Base-by-base conservation (phyloP, 2,888 invertebrate species). In the Eilema caniola region DNA sequence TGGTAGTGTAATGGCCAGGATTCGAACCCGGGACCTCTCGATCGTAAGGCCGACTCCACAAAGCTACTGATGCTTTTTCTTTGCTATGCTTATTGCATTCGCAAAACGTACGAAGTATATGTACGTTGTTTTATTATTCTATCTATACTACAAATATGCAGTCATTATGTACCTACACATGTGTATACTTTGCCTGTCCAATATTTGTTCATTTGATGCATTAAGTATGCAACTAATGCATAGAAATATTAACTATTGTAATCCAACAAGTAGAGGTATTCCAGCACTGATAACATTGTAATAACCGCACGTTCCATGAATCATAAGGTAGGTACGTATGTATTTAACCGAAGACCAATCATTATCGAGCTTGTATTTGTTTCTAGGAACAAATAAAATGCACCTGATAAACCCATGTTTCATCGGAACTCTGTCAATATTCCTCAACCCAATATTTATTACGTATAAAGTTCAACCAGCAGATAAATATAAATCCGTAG, bases 381-480 rank as follows among this genome's bases (percentile, higher is more conserved):
- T 74, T 79, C 77, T 75, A 53, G 75, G 71, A 80, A 80, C 66
- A 28, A 69, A 61, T 70, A 63, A 67, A 72, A 66, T 62, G 72
- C 70, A 74, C 70, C 75, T 73, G 70, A 78, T 73, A 70, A 57
- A 53, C 47, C 61, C 31, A 62, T 20, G 53, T 61, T 71, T 62
- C 69, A 61, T 53, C 66, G 60, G 37, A 74, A 62, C 59, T 57
- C 16, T 47, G 66, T 64, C 23, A 61, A 69, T 73, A 67, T 33
- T 69, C 37, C 64, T 62, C 62, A 59, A 69, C 59, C 14, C 12
- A 71, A 71, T 67, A 67, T 64, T 67, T 53, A 67, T 41, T 31
- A 57, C 8, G 66, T 28, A 25, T 53, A 62, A 61, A 69, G 60
- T 59, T 63, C 59, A 69, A 37, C n/a, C 56, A 33, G 25, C 2